phyloP scores from a whole-genome alignment of 92 coral and sea anemone species.

The Nematostella vectensis region DNA sequence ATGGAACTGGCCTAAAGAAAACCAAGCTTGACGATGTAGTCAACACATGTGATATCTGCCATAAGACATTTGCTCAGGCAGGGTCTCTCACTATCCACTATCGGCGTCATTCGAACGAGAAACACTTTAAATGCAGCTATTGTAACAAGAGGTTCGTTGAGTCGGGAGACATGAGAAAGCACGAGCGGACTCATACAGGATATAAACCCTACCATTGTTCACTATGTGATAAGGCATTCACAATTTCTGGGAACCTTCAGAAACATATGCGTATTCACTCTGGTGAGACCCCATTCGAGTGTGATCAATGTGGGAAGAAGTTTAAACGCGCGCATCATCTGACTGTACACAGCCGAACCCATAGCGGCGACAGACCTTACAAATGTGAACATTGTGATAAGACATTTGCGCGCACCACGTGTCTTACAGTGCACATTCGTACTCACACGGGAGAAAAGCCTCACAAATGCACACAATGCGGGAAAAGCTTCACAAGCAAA shows the following conservation, averaged over 20 bases:
- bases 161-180: slow-evolving; percentile 19
- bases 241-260: slow-evolving; percentile 17
- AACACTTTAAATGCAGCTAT: slow-evolving; percentile 15
- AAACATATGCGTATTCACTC: slow-evolving; percentile 16
- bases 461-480: slow-evolving; percentile 14
- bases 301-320: slow-evolving; percentile 9
- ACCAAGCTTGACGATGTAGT: neutral
- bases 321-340: slow-evolving; percentile 15
- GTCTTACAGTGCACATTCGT: slow-evolving; percentile 11
- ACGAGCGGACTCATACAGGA: slow-evolving; percentile 17
- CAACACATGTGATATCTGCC: slow-evolving; percentile 3
- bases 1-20: neutral
- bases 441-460: slow-evolving; percentile 24
- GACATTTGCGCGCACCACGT: slow-evolving; percentile 7
- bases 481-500: slow-evolving; percentile 6
- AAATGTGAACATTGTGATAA: slow-evolving; percentile 12
- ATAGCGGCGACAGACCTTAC: slow-evolving; percentile 18
- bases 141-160: slow-evolving; percentile 15
- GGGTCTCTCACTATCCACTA: slow-evolving; percentile 10
- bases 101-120: slow-evolving; percentile 11
- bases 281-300: slow-evolving; percentile 17
- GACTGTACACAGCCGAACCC: slow-evolving; percentile 8
- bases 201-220: slow-evolving; percentile 15
- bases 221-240: slow-evolving; percentile 13
- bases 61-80: slow-evolving; percentile 11